Percentiles rank a stretch among this genome's conserved stretches.
These are phyloP conservation scores for Passerina amoena DNA, from an alignment of 2,113 vertebrate genomes.

Conservation along the genomic window DNA sequence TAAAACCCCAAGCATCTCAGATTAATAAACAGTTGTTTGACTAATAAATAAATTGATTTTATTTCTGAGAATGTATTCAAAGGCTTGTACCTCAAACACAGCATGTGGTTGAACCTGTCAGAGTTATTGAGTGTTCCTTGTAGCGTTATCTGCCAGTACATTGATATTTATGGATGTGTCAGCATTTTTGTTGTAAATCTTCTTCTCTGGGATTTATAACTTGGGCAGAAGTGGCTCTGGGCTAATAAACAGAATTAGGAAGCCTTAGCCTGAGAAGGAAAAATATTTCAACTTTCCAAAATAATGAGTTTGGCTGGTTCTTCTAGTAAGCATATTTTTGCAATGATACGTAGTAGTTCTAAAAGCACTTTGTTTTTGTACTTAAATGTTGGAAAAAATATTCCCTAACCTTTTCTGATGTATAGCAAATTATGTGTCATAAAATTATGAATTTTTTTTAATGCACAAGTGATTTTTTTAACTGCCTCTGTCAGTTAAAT, in stretches of 20 bases:
- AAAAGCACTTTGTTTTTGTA: not conserved
- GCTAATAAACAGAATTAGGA: not conserved
- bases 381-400: not conserved
- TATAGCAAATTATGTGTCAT: not conserved
- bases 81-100: not conserved
- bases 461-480: not conserved
- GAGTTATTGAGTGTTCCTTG: constrained; percentile 7
- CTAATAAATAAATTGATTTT: not conserved
- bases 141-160: not conserved
- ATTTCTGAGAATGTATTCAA: not conserved
- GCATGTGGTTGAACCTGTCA: not conserved
- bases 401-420: not conserved
- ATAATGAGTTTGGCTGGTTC: not conserved
- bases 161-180: constrained; percentile 25
- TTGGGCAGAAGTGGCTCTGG: not conserved
- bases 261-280: not conserved
- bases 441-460: not conserved
- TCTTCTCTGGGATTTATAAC: constrained; percentile 9
- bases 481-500: not conserved
- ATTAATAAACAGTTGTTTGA: not conserved
- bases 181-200: constrained; percentile 31
- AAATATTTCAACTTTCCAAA: constrained; percentile 1
- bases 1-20: not conserved
- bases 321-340: not conserved
- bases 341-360: not conserved